Percentiles rank a stretch among this genome's conserved stretches.
Evolutionary conservation across 2,113 vertebrate species (phyloP).

Genomic region (Rhineura floridana): DNA sequence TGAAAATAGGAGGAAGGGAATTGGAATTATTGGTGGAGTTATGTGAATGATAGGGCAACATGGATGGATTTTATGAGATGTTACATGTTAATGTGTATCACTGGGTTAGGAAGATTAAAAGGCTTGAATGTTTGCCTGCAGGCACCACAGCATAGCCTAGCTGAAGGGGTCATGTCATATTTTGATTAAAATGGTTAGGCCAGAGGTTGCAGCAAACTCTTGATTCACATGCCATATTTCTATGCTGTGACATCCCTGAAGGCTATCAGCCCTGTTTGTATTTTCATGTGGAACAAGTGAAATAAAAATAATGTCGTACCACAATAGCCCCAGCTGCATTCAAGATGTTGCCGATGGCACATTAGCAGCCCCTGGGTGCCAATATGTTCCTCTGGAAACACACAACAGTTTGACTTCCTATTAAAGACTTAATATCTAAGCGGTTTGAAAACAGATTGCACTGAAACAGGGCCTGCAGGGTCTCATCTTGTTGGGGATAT

Average conservation of each 20-base stretch:
- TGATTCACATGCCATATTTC: background rate
- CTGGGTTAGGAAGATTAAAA: accelerated
- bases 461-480: constrained; percentile 46
- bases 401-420: constrained; percentile 21
- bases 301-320: constrained; percentile 19
- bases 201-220: background rate
- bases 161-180: background rate
- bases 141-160: background rate
- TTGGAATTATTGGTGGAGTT: background rate
- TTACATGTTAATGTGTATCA: background rate
- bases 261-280: background rate
- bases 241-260: background rate
- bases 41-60: background rate
- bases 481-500: constrained; percentile 35
- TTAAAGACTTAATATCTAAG: constrained; percentile 34
- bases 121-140: background rate
- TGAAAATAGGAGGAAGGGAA: background rate
- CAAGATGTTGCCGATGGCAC: constrained; percentile 18
- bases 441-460: constrained; percentile 39
- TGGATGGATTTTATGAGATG: background rate
- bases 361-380: constrained; percentile 9
- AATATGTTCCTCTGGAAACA: constrained; percentile 40
- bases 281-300: constrained; percentile 17
- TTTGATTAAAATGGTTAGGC: constrained; percentile 15
- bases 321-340: constrained; percentile 12